Evolutionary conservation across 2,888 invertebrate species (phyloP).

Genomic region (Latrodectus hesperus): DNA sequence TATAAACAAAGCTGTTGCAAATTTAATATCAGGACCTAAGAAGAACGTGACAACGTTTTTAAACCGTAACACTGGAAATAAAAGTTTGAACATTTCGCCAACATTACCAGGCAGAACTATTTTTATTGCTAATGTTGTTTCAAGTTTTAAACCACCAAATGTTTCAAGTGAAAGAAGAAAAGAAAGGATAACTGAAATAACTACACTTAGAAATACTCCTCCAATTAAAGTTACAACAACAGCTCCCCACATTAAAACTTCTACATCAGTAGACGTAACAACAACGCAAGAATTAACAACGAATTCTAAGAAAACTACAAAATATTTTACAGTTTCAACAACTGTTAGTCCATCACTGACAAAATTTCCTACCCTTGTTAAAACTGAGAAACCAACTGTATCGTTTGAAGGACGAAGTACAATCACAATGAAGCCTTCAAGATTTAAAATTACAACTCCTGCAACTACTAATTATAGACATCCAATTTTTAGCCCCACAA

Average conservation of each 20-base stretch:
- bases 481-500: background rate
- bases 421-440: background rate
- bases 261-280: background rate
- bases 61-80: background rate
- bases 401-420: background rate
- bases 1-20: background rate
- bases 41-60: background rate
- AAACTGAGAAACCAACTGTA: background rate
- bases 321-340: background rate
- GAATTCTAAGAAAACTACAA: background rate
- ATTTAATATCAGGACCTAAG: background rate
- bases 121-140: background rate
- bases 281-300: background rate
- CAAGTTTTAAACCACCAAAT: too few species aligned
- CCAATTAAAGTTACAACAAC: background rate
- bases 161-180: background rate
- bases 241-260: background rate
- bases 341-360: background rate
- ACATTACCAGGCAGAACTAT: too few species aligned
- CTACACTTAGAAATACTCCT: background rate
- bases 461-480: background rate
- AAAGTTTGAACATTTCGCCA: too few species aligned
- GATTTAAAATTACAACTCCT: background rate
- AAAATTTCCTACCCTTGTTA: background rate
- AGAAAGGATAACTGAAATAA: background rate